Evolutionary conservation across 1,140 invertebrate genomes (phyloP).

Genomic region (Drosophila malerkotliana): DNA sequence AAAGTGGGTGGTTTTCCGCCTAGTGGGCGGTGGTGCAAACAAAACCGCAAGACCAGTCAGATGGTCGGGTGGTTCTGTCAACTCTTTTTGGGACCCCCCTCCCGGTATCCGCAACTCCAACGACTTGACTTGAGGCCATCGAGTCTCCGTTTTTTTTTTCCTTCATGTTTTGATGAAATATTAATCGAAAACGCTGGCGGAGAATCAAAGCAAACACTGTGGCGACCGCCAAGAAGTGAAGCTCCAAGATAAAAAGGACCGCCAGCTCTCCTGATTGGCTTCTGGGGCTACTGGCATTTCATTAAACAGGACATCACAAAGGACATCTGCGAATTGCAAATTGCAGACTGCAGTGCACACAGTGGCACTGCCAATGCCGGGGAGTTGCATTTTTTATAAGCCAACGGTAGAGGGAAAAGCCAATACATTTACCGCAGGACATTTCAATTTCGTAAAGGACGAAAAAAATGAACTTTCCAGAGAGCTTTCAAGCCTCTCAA

Average conservation of each 20-base stretch:
- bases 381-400: slow-evolving; percentile 51
- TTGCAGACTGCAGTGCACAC: not conserved
- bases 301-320: slow-evolving; percentile 18
- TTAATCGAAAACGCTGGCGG: slow-evolving; percentile 47
- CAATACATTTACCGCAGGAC: slow-evolving; percentile 4
- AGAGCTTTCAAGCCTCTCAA: not conserved
- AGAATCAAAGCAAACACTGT: slow-evolving; percentile 31
- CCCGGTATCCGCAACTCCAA: slow-evolving; percentile 4
- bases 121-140: slow-evolving; percentile 33
- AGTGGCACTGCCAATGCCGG: slow-evolving; percentile 24
- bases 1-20: not conserved
- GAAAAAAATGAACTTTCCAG: not conserved
- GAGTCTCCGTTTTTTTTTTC: slow-evolving; percentile 10
- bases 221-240: not conserved
- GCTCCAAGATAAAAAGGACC: slow-evolving; percentile 1
- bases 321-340: slow-evolving; percentile 10
- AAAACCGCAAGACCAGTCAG: slow-evolving; percentile 47
- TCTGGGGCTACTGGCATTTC: slow-evolving; percentile 1
- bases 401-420: not conserved
- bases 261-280: slow-evolving; percentile 9
- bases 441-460: not conserved
- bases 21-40: slow-evolving; percentile 47
- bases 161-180: slow-evolving; percentile 54
- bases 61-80: slow-evolving; percentile 15
- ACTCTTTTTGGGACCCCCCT: slow-evolving; percentile 24